These are phyloP conservation scores for Autographa gamma DNA, from an alignment of 2,888 invertebrate genomes.

Conservation along the genomic window DNA sequence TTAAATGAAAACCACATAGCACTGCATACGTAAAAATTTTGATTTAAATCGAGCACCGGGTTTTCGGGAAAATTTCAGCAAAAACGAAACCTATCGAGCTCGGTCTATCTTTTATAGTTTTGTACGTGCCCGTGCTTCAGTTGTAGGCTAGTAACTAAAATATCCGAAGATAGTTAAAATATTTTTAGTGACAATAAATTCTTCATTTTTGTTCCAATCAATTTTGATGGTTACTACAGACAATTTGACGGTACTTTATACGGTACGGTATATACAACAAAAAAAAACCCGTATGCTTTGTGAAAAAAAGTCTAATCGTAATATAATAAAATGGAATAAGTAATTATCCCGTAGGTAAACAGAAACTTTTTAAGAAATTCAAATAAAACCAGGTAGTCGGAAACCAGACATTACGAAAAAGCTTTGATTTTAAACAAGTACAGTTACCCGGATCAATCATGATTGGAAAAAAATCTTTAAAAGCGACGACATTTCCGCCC, in stretches of 20 bases:
- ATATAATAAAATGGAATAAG: no score
- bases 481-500: conserved; percentile 3
- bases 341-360: no score
- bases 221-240: no score
- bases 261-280: no score
- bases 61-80: conserved; percentile 33
- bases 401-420: neutral
- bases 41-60: conserved; percentile 45
- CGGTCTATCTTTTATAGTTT: conserved; percentile 51
- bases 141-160: conserved; percentile 11
- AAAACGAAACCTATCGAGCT: conserved; percentile 35
- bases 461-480: neutral
- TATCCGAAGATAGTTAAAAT: conserved; percentile 8
- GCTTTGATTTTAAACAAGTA: neutral
- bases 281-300: no score
- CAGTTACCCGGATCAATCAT: neutral
- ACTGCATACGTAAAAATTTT: conserved; percentile 34
- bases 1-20: conserved; percentile 21
- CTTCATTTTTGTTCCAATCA: no score
- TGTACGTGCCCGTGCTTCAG: conserved; percentile 36
- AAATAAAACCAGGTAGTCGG: no score
- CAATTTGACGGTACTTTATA: no score
- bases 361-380: no score
- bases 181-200: neutral
- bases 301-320: no score